These are phyloP conservation scores for Clanis bilineata DNA, from an alignment of 2,888 invertebrate genomes.

Conservation along the genomic window DNA sequence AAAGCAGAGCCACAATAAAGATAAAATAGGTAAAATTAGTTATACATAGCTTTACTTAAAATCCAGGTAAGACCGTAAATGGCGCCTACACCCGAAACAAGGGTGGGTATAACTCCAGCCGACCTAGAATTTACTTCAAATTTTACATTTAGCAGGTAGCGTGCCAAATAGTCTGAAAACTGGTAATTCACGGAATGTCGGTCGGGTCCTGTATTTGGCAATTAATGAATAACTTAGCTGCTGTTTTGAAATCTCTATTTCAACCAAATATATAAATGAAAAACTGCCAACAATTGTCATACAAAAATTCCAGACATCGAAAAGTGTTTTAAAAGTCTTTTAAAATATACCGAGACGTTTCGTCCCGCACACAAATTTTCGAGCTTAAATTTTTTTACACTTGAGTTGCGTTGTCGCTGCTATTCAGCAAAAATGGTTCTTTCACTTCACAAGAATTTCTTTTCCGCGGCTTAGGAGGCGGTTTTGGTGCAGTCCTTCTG, in stretches of 20 bases:
- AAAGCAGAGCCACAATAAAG: neutral
- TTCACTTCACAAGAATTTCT: slow-evolving; percentile 83
- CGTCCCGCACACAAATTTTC: neutral
- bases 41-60: neutral
- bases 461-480: slow-evolving; percentile 91
- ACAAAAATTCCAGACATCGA: neutral
- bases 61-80: neutral
- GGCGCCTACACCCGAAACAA: neutral
- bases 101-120: neutral
- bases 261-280: neutral
- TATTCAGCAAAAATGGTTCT: slow-evolving; percentile 90
- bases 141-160: neutral
- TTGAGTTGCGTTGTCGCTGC: slow-evolving; percentile 93
- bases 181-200: neutral
- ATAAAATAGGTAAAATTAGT: neutral
- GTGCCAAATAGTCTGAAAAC: neutral
- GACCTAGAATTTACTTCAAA: slow-evolving; percentile 4
- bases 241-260: neutral
- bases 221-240: neutral
- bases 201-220: neutral
- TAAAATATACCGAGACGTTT: neutral
- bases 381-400: slow-evolving; percentile 78
- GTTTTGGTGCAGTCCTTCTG: slow-evolving; percentile 86
- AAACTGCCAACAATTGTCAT: neutral
- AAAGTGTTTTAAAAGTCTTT: neutral